These are phyloP conservation scores for Ptilodon capucinus DNA, from an alignment of 2,888 invertebrate species.

Conservation along the genomic window DNA sequence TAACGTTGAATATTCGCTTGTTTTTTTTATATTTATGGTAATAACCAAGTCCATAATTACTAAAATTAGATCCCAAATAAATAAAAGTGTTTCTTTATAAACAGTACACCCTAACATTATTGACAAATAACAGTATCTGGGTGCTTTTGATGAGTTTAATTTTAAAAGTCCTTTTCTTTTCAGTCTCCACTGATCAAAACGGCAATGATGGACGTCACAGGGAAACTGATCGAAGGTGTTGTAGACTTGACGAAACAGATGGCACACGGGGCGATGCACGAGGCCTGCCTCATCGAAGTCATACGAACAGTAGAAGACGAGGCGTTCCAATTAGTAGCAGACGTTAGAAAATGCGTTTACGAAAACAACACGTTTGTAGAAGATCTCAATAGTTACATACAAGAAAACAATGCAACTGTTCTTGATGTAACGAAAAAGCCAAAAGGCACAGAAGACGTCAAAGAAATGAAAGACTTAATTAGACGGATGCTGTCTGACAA, in stretches of 20 bases:
- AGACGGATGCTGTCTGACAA: constrained; percentile 52
- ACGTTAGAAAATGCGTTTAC: constrained; percentile 51
- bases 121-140: too few species aligned
- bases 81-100: too few species aligned
- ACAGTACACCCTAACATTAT: too few species aligned
- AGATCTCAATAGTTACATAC: constrained; percentile 41
- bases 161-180: constrained; percentile 21
- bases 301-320: constrained; percentile 68
- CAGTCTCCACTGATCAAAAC: constrained; percentile 73
- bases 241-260: constrained; percentile 68
- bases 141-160: too few species aligned
- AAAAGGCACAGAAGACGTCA: constrained; percentile 18
- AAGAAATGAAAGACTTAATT: constrained; percentile 51
- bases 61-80: too few species aligned
- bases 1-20: too few species aligned
- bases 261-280: constrained; percentile 79
- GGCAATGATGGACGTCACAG: constrained; percentile 70
- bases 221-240: constrained; percentile 63
- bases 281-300: constrained; percentile 76
- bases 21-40: too few species aligned
- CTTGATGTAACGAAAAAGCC: constrained; percentile 41
- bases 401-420: constrained; percentile 65
- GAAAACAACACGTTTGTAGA: constrained; percentile 37
- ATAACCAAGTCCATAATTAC: too few species aligned
- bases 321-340: constrained; percentile 49